These are phyloP conservation scores for Trogon melanurus DNA, from an alignment of 2,113 vertebrate genomes.

Conservation along the genomic window DNA sequence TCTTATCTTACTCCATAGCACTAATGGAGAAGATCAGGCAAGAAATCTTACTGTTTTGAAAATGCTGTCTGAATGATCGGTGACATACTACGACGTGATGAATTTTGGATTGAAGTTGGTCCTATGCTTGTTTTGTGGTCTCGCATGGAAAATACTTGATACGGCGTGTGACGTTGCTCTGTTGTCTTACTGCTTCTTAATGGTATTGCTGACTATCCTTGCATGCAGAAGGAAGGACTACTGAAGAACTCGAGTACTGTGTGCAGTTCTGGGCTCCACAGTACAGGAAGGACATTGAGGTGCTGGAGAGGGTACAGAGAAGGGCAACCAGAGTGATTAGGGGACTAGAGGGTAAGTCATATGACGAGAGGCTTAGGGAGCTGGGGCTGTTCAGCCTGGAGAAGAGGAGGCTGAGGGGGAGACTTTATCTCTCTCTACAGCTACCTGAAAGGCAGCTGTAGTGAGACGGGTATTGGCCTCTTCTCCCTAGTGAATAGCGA, in stretches of 20 bases:
- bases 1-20: background rate
- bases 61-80: background rate
- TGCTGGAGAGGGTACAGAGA: no score
- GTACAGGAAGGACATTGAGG: no score
- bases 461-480: no score
- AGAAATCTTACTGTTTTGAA: background rate
- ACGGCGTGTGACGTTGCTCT: background rate
- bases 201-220: accelerated
- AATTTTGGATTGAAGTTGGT: background rate
- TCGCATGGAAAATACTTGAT: background rate
- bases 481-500: no score
- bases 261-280: no score
- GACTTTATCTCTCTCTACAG: no score
- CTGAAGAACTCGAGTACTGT: background rate
- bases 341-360: no score
- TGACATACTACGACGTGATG: background rate
- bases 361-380: no score
- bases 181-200: background rate
- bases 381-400: no score
- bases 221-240: background rate
- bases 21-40: background rate
- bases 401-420: no score
- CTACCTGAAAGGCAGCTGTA: no score
- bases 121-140: background rate
- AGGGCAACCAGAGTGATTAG: no score